Evolutionary conservation across 2,113 vertebrate species (phyloP).

Genomic region (Glaucomys volans): DNA sequence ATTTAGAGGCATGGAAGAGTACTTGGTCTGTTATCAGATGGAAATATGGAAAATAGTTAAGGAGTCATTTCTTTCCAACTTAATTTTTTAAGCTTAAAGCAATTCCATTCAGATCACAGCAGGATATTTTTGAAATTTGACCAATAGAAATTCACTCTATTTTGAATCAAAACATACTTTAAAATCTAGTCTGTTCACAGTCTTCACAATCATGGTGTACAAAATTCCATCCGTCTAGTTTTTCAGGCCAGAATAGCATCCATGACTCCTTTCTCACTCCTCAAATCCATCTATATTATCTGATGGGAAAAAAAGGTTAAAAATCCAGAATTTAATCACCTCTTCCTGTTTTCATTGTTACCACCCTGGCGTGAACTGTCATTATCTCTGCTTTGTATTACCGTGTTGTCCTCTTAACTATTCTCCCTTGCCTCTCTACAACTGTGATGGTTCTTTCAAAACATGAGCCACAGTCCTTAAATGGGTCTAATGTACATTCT

Average conservation of each 20-base stretch:
- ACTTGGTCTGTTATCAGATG: neutral
- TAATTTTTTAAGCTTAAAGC: slow-evolving; percentile 40
- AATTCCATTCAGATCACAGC: neutral
- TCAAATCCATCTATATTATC: neutral
- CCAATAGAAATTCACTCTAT: slow-evolving; percentile 24
- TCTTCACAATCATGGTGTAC: neutral
- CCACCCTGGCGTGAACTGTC: neutral
- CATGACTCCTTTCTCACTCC: neutral
- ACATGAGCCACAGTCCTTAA: neutral
- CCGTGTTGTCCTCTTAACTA: neutral
- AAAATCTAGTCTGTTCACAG: neutral
- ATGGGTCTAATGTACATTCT: neutral
- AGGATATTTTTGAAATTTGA: slow-evolving; percentile 42
- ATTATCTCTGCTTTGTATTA: neutral
- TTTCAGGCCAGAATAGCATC: neutral
- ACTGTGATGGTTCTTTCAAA: slow-evolving; percentile 20
- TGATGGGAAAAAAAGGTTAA: neutral
- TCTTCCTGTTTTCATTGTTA: neutral
- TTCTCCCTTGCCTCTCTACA: neutral
- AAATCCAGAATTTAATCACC: neutral
- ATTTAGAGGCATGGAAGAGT: neutral
- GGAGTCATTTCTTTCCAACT: slow-evolving; percentile 27
- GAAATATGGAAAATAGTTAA: neutral
- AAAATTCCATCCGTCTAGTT: neutral
- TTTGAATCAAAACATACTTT: slow-evolving; percentile 20